Percentiles rank a stretch among this genome's conserved stretches.
These are phyloP conservation scores for Archips crataeganus DNA, from an alignment of 2,888 invertebrate species.

Conservation along the genomic window DNA sequence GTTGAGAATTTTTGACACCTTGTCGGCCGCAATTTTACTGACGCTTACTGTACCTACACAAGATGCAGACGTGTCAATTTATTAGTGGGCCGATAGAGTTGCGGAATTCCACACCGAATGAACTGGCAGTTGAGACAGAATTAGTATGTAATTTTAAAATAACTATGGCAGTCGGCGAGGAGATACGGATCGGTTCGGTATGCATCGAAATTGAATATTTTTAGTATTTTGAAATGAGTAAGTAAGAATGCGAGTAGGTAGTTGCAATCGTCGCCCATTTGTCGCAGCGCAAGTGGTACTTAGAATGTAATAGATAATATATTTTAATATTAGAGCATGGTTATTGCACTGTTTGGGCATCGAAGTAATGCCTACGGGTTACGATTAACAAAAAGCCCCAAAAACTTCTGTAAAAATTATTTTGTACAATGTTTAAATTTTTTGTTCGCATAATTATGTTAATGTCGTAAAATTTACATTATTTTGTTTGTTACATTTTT, in stretches of 20 bases:
- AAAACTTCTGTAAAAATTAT: slow-evolving; percentile 73
- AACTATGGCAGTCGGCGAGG: slow-evolving; percentile 21
- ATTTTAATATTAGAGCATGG: slow-evolving; percentile 69
- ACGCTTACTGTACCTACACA: background rate
- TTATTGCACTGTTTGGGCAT: slow-evolving; percentile 65
- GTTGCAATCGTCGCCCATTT: slow-evolving; percentile 37
- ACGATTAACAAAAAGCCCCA: slow-evolving; percentile 51
- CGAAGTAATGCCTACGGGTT: slow-evolving; percentile 53
- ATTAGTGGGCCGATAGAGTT: background rate
- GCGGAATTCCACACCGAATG: slow-evolving; percentile 9
- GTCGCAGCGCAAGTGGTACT: slow-evolving; percentile 43
- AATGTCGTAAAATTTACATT: slow-evolving; percentile 63
- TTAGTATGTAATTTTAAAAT: slow-evolving; percentile 28
- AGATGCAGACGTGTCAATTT: background rate
- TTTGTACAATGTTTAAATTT: slow-evolving; percentile 74
- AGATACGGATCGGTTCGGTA: slow-evolving; percentile 25
- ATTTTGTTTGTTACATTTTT: slow-evolving; percentile 76
- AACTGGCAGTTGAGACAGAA: slow-evolving; percentile 16
- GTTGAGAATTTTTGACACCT: background rate
- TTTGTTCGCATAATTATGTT: slow-evolving; percentile 74
- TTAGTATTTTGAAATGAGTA: slow-evolving; percentile 28
- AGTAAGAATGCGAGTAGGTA: slow-evolving; percentile 33
- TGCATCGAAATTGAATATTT: slow-evolving; percentile 37
- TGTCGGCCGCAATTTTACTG: background rate
- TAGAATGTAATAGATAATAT: slow-evolving; percentile 69